These are phyloP conservation scores for Mactromeris polynyma DNA, from an alignment of 2,888 invertebrate species.

Conservation along the genomic window DNA sequence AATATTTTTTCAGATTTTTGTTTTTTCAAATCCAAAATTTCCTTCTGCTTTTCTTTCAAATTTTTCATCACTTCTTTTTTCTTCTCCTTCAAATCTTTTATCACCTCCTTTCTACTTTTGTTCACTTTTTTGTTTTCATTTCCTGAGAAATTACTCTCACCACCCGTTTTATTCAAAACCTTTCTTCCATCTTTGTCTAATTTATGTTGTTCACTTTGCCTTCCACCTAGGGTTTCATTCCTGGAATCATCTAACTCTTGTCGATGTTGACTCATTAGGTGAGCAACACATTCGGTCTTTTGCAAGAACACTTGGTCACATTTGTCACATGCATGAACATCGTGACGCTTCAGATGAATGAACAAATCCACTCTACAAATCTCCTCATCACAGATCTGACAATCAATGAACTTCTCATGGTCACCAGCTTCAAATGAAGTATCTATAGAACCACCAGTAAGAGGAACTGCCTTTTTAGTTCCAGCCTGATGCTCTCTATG, in stretches of 20 bases:
- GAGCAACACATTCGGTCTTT: slow-evolving; percentile 63
- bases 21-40: slow-evolving; percentile 28
- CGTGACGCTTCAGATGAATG: slow-evolving; percentile 55
- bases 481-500: slow-evolving; percentile 37
- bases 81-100: slow-evolving; percentile 42
- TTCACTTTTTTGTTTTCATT: not conserved
- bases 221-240: not conserved
- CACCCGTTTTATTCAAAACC: not conserved
- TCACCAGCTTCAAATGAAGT: slow-evolving; percentile 39
- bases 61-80: slow-evolving; percentile 43
- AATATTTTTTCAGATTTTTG: slow-evolving; percentile 1
- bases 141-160: slow-evolving; percentile 13
- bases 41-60: slow-evolving; percentile 40
- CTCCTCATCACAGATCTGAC: slow-evolving; percentile 66
- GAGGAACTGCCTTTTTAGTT: slow-evolving; percentile 44
- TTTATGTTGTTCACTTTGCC: not conserved
- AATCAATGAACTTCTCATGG: slow-evolving; percentile 47
- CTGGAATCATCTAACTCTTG: slow-evolving; percentile 33
- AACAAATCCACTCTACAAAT: slow-evolving; percentile 53
- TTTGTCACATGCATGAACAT: slow-evolving; percentile 56
- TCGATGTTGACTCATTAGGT: slow-evolving; percentile 60
- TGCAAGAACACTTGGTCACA: slow-evolving; percentile 64
- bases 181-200: not conserved
- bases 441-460: slow-evolving; percentile 47
- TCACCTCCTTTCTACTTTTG: slow-evolving; percentile 34